Base-by-base conservation (phyloP, 2,888 invertebrate genomes). In the Sussaba pulchella region DNA sequence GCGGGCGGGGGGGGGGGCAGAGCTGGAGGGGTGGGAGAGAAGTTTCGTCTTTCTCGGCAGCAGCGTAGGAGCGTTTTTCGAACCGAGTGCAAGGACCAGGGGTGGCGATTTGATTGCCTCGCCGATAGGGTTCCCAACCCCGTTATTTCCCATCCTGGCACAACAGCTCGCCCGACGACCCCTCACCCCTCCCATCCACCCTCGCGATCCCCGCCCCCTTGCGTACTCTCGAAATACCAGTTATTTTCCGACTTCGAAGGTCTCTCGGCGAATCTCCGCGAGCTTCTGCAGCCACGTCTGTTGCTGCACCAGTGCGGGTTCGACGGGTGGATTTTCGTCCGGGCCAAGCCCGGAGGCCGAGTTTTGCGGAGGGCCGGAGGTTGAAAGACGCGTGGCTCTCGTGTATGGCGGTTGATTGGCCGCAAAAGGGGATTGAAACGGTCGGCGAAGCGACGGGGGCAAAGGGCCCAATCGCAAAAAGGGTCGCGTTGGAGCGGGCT, bases 321-420 rank as follows among this genome's bases (percentile, higher is more conserved):
- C n/a, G n/a, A 67, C 17, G 41, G 24, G n/a, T 43, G 41, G 54
- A 45, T 45, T 67, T 72, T 10, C 17, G 57, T 61, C 54, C 57
- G 39, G 73, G 43, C 63, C 31, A 78, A 74, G 66, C 74, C 81
- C 66, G 54, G 43, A 59, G 81, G 81, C 73, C 43, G 66, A 81
- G 73, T 77, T 77, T 81, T 66, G 52, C 70, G 64, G 72, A 39
- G 41, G 45, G 4, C 75, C 71, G 63, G 47, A 74, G 74, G 78
- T 76, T 74, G 73, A 78, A n/a, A 75, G 87, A 86, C 88, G 88
- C 89, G 91, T 88, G 88, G 87, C 85, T 85, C 86, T n/a, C 50
- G 87, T 89, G 89, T 90, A 90, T 91, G 89, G 90, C 87, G 88
- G 88, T 89, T 92, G 91, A 92, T 92, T 92, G 91, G 91, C 91